Evolutionary conservation across 2,113 vertebrate genomes (phyloP).

Genomic region (Ciconia stormi): DNA sequence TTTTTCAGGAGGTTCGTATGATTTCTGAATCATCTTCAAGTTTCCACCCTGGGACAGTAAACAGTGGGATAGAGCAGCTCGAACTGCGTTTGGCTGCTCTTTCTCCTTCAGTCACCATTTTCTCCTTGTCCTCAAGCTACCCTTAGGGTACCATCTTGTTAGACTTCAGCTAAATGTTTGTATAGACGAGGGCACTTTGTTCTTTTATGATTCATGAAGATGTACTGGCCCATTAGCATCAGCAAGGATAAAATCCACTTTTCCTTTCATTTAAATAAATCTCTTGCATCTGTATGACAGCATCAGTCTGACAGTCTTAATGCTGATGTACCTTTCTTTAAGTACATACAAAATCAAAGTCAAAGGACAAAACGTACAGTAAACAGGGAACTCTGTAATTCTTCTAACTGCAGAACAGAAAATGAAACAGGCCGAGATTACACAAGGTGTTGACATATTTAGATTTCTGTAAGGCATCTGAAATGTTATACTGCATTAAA

Average conservation of each 20-base stretch:
- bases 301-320: conserved; percentile 41
- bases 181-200: neutral
- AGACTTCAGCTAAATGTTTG: conserved; percentile 31
- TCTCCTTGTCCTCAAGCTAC: conserved; percentile 34
- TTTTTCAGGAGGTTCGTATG: neutral
- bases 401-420: neutral
- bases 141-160: neutral
- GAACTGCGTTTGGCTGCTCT: neutral
- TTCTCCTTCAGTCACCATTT: neutral
- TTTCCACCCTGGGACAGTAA: neutral
- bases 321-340: neutral
- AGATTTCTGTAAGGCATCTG: neutral
- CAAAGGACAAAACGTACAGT: neutral
- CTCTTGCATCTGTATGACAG: conserved; percentile 19
- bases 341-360: neutral
- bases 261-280: conserved; percentile 64
- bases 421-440: neutral
- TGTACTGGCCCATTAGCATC: conserved; percentile 54
- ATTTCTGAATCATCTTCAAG: neutral
- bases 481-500: neutral
- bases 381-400: neutral
- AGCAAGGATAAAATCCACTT: conserved; percentile 42
- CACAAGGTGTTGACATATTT: neutral
- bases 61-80: neutral
- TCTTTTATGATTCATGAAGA: conserved; percentile 60